Conservation (phyloP, 2,797 vertebrate species). For the Sylvilagus floridanus region DNA sequence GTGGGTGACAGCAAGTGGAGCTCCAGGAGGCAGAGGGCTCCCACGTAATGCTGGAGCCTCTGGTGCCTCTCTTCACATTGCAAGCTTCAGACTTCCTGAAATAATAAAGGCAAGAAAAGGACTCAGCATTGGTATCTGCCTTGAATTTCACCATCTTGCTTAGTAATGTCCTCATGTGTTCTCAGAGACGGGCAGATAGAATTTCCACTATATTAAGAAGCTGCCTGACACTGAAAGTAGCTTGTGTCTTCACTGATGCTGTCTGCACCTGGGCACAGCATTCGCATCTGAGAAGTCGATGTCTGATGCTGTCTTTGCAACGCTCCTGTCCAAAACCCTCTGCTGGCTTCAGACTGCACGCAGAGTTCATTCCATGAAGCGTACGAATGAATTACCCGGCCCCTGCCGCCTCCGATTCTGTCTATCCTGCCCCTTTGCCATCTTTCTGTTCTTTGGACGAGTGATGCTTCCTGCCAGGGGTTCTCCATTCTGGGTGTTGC, state of each 20-base stretch:
- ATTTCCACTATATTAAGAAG: neutral
- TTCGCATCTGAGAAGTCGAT: neutral
- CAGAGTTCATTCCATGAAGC: neutral
- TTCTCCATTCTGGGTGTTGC: neutral
- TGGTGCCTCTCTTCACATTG: neutral
- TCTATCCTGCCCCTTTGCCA: neutral
- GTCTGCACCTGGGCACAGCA: neutral
- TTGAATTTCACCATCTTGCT: neutral
- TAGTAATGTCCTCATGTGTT: neutral
- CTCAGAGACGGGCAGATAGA: neutral
- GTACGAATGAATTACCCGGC: neutral
- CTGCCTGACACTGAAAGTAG: neutral
- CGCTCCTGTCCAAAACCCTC: neutral
- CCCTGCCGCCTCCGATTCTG: neutral
- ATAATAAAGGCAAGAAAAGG: neutral
- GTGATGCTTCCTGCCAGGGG: neutral
- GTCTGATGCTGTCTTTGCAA: neutral
- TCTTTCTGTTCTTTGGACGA: neutral
- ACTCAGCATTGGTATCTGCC: neutral
- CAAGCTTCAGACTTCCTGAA: neutral
- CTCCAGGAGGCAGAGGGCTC: neutral
- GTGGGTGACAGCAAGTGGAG: neutral
- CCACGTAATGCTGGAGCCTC: neutral
- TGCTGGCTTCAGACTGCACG: neutral
- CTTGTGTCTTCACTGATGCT: neutral